phyloP scores from a whole-genome alignment of 92 coral and sea anemone species.

The Zoanthus solanderi region DNA sequence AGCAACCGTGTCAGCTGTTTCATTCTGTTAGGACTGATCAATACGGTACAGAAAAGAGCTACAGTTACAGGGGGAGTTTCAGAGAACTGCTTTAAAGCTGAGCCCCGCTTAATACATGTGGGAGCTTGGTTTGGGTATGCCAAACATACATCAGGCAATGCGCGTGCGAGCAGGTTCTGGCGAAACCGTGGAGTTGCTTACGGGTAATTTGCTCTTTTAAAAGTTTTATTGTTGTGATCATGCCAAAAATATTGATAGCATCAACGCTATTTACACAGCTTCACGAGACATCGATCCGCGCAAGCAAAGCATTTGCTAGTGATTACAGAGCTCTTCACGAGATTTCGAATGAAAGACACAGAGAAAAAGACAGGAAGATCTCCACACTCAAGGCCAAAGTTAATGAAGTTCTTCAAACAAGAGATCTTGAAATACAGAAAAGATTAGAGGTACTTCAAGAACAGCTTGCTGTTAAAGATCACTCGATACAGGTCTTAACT shows the following conservation, averaged over 20 bases:
- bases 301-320: constrained; percentile 1
- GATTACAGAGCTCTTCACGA: not conserved
- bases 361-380: constrained; percentile 16
- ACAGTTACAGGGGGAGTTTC: too few species aligned
- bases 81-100: too few species aligned
- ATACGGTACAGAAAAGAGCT: too few species aligned
- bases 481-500: not conserved
- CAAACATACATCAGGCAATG: too few species aligned
- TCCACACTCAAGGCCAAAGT: not conserved
- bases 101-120: too few species aligned
- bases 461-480: not conserved
- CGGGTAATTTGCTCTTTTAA: too few species aligned
- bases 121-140: too few species aligned
- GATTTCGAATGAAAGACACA: not conserved
- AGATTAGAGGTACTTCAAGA: not conserved
- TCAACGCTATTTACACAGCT: not conserved
- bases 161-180: too few species aligned
- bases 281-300: not conserved
- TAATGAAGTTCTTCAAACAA: not conserved
- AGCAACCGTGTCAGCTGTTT: too few species aligned
- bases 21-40: too few species aligned
- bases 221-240: too few species aligned
- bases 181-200: too few species aligned
- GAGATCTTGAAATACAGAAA: not conserved
- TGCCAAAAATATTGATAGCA: not conserved